Percentiles rank a stretch among this genome's conserved stretches.
Evolutionary conservation across 2,113 vertebrate species (phyloP).

Genomic region (Calypte anna): DNA sequence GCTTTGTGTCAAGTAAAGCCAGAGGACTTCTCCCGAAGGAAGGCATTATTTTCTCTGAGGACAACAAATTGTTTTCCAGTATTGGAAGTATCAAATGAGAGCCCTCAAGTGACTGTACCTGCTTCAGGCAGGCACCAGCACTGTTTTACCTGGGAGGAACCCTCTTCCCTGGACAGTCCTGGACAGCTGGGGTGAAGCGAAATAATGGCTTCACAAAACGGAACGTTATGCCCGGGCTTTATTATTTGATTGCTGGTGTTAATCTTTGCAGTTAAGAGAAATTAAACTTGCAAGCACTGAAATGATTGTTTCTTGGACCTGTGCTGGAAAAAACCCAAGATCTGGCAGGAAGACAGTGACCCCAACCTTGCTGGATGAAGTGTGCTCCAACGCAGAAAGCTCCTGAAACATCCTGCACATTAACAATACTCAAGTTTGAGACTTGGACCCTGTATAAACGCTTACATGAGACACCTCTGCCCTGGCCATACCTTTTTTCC

Average conservation of each 20-base stretch:
- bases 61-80: background rate
- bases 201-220: background rate
- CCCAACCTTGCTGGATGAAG: background rate
- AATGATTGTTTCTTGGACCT: background rate
- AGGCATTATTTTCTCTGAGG: background rate
- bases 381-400: background rate
- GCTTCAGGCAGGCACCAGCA: background rate
- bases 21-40: background rate
- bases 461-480: background rate
- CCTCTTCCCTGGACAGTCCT: background rate
- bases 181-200: background rate
- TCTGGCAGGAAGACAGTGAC: background rate
- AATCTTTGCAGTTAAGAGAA: conserved; percentile 53
- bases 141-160: background rate
- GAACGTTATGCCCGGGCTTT: conserved; percentile 1
- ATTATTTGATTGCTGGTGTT: background rate
- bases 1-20: background rate
- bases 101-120: background rate
- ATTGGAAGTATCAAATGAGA: background rate
- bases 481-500: background rate
- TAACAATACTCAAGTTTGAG: background rate
- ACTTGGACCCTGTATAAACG: background rate
- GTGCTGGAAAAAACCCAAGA: background rate
- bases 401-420: background rate
- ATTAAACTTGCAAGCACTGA: conserved; percentile 5